phyloP scores from a whole-genome alignment of 2,888 invertebrate genomes.

The Hipparchia sbordonii region DNA sequence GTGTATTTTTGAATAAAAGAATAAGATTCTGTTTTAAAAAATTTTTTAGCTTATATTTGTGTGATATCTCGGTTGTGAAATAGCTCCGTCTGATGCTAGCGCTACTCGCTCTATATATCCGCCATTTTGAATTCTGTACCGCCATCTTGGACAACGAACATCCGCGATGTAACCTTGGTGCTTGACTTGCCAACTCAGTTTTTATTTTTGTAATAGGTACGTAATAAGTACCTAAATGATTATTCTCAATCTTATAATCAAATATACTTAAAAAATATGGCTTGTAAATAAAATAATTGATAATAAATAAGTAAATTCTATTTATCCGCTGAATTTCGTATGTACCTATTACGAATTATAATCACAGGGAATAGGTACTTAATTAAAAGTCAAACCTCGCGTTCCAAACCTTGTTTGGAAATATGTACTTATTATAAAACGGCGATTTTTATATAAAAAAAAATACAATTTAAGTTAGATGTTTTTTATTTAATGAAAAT shows the following conservation, averaged over 20 bases:
- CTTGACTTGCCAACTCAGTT: constrained; percentile 18
- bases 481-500: no score
- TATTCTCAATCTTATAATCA: neutral
- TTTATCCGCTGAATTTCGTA: neutral
- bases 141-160: constrained; percentile 21
- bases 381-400: neutral
- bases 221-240: constrained; percentile 2
- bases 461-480: neutral
- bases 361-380: no score
- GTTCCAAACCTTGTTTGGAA: no score
- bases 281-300: neutral
- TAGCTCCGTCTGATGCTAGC: neutral
- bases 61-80: neutral
- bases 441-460: no score
- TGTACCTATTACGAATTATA: no score
- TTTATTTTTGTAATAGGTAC: constrained; percentile 8
- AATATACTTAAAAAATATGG: neutral
- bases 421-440: no score
- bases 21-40: neutral
- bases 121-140: constrained; percentile 23
- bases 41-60: neutral
- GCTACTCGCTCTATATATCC: constrained; percentile 3
- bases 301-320: neutral
- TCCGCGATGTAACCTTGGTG: constrained; percentile 21
- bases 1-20: no score